Percentiles rank a stretch among this genome's conserved stretches.
Conservation (phyloP, 2,888 invertebrate genomes). For the Troides aeacus region DNA sequence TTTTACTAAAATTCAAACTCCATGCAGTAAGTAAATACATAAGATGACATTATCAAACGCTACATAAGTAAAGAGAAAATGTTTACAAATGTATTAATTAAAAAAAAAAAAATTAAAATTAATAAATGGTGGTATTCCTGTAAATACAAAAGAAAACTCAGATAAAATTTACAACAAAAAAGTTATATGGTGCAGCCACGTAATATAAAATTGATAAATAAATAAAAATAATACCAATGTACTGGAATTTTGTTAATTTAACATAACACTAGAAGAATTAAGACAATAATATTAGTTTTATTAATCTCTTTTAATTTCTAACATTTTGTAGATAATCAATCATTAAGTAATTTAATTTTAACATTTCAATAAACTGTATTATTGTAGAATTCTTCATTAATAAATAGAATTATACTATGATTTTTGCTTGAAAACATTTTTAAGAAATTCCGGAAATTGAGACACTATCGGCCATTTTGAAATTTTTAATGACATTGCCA, state of each 20-base stretch:
- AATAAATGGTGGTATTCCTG: constrained; percentile 8
- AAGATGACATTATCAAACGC: neutral
- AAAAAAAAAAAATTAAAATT: neutral
- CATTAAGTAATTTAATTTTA: no score
- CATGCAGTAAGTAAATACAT: neutral
- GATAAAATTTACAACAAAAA: constrained; percentile 1
- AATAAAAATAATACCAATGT: neutral
- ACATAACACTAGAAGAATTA: no score
- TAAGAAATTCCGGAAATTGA: no score
- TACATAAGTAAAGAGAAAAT: neutral
- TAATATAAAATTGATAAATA: neutral
- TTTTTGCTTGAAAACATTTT: no score
- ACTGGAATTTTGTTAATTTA: constrained; percentile 11
- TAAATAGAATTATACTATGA: no score
- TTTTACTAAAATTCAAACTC: neutral
- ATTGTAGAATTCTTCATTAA: no score
- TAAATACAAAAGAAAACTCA: constrained; percentile 17
- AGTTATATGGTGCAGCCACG: constrained; percentile 8
- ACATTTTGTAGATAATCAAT: no score
- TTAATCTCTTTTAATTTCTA: no score
- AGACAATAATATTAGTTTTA: no score
- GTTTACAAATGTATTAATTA: neutral
- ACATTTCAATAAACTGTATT: no score
- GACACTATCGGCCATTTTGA: no score
- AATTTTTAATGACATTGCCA: no score